Percentiles rank a stretch among this genome's conserved stretches.
phyloP scores from a whole-genome alignment of 2,113 vertebrate genomes.

The Cichladusa arquata region DNA sequence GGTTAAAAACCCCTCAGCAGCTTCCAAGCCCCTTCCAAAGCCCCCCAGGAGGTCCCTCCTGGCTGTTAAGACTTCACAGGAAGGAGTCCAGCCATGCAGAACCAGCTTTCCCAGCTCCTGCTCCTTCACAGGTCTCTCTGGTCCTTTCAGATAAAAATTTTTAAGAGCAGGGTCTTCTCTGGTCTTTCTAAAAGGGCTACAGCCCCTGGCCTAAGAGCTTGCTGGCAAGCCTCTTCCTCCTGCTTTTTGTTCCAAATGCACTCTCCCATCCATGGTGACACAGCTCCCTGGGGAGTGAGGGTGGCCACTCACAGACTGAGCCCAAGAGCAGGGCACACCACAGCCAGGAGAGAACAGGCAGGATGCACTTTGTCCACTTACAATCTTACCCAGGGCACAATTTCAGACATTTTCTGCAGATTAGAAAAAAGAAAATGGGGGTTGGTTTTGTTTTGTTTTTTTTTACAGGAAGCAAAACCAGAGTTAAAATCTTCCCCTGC shows the following conservation, averaged over 20 bases:
- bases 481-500: not conserved
- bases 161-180: not conserved
- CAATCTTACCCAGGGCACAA: not conserved
- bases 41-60: not conserved
- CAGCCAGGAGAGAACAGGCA: not conserved
- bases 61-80: not conserved
- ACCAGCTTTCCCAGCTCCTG: not conserved
- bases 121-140: not conserved
- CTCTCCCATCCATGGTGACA: fast-evolving
- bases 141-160: not conserved
- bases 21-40: not conserved
- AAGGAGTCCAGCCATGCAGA: not conserved
- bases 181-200: not conserved
- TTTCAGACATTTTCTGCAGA: not conserved
- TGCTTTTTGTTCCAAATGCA: not conserved
- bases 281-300: not conserved
- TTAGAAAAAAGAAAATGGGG: not conserved
- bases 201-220: not conserved
- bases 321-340: fast-evolving
- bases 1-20: not conserved
- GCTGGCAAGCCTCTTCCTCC: not conserved
- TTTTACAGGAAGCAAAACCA: not conserved
- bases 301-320: not conserved
- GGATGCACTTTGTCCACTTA: not conserved
- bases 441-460: not conserved